Evolutionary conservation across 1,140 invertebrate genomes (phyloP).

Genomic region (Metaphire vulgaris): DNA sequence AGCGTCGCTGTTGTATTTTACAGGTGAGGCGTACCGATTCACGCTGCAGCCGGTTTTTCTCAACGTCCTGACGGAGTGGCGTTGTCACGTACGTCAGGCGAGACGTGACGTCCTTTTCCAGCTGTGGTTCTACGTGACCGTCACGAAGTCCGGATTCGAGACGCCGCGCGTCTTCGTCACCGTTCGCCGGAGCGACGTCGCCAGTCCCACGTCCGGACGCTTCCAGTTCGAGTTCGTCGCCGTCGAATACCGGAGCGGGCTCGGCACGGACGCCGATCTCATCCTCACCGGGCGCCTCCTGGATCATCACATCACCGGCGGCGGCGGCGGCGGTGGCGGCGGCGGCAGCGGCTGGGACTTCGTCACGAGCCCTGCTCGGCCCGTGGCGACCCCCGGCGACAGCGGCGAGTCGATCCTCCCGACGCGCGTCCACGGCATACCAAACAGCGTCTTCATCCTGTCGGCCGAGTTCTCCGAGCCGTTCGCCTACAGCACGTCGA

Average conservation of each 20-base stretch:
- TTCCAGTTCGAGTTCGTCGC: constrained; percentile 32
- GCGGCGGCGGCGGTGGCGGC: too few relatives aligned
- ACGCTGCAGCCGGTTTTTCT: constrained; percentile 17
- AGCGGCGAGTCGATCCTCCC: too few relatives aligned
- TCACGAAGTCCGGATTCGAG: constrained; percentile 34
- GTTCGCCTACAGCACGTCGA: constrained; percentile 42
- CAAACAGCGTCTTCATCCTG: constrained; percentile 15
- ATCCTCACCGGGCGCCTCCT: constrained; percentile 34
- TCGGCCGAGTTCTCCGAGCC: constrained; percentile 36
- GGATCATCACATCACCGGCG: not conserved
- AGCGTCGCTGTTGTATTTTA: constrained; percentile 9
- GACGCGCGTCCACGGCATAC: not conserved
- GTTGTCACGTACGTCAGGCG: constrained; percentile 39
- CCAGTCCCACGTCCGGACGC: constrained; percentile 29
- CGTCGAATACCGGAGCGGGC: constrained; percentile 34
- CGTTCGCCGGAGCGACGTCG: constrained; percentile 26
- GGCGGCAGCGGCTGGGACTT: not conserved
- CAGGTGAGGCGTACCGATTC: constrained; percentile 36
- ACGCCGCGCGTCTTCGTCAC: constrained; percentile 20
- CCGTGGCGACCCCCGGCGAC: too few relatives aligned
- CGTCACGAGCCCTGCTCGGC: not conserved
- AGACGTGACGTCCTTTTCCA: constrained; percentile 37
- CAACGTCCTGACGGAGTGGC: constrained; percentile 27
- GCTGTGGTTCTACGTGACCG: constrained; percentile 37
- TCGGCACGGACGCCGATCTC: constrained; percentile 35